Evolutionary conservation across 1,140 invertebrate species (phyloP), one percentile per base, ranked within the genome.

Genomic region (Pogonus chalceus): DNA sequence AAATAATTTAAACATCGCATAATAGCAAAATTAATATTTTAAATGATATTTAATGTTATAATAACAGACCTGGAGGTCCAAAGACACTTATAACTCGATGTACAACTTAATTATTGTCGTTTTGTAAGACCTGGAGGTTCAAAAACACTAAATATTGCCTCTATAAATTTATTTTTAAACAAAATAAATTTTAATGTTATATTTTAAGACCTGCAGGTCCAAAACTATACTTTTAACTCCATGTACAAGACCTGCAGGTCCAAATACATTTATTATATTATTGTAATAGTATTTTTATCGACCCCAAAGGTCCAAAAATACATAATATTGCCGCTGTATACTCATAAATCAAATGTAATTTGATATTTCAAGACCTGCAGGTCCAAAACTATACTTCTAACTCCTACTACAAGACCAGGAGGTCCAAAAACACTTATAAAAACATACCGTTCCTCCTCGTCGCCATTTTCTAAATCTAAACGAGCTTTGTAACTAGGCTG

Each of bases 391-490:
- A 4, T 31, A 4, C 14, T 4, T 31, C 7, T 4, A 14, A 31
- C 9, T 12, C 37, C n/a, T 31, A 14, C 14, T 31, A 31, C 26
- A 31, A 31, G 14, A 7, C 14, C 26, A 14, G 26, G 26, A 31
- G 14, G 14, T 31, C 4, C 14, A 14, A 14, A 31, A 31, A 4
- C 4, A 4, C 14, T 3, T 12, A 7, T 43, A 43, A 18, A 12
- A 43, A 43, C 37, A 4, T 43, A 43, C 60, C 82, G 74, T 61
- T 92, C 86, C 68, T 94, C 92, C 63, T 94, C 89, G 62, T 94
- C 90, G 0, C 88, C 91, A 73, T 95, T 94, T 74, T 96, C 92
- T 49, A 93, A 64, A 51, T 91, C 88, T 51, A 87, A 75, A 56
- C 88, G 76, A n/a, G 81, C 80, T 65, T 85, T 86, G 61, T 91